phyloP scores from a whole-genome alignment of 2,113 vertebrate genomes.

The Brachyistius frenatus region DNA sequence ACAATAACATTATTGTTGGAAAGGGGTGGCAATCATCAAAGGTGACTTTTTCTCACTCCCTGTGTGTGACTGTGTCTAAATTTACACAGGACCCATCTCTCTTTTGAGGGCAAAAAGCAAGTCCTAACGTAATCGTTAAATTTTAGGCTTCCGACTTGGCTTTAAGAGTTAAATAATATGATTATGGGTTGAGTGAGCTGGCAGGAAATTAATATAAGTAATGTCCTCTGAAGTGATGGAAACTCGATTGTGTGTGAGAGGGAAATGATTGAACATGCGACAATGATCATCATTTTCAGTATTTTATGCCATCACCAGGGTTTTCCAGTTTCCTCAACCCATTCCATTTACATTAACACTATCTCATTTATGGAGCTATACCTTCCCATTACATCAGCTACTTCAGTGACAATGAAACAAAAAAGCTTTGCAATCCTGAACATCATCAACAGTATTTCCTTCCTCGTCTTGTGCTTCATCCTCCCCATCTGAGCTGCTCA shows the following conservation, averaged over 20 bases:
- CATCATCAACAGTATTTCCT: constrained; percentile 70
- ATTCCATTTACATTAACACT: constrained; percentile 32
- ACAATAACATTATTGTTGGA: too few relatives aligned
- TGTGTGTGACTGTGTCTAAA: too few relatives aligned
- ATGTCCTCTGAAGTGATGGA: not conserved
- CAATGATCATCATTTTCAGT: not conserved
- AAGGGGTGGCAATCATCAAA: too few relatives aligned
- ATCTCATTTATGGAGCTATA: constrained; percentile 6
- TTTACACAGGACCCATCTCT: too few relatives aligned
- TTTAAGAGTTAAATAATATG: too few relatives aligned
- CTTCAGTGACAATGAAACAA: constrained; percentile 54
- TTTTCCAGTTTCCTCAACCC: constrained; percentile 29
- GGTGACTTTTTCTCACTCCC: too few relatives aligned
- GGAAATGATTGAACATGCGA: not conserved
- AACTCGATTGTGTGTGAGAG: not conserved
- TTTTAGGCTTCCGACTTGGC: too few relatives aligned
- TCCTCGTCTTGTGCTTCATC: constrained; percentile 62
- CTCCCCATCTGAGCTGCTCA: constrained; percentile 52
- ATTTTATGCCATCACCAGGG: not conserved
- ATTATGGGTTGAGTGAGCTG: too few relatives aligned
- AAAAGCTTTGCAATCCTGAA: constrained; percentile 43
- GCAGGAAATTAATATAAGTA: not conserved
- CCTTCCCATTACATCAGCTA: constrained; percentile 64
- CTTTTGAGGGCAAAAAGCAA: too few relatives aligned
- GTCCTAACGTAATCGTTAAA: too few relatives aligned